Evolutionary conservation across 2,888 invertebrate species (phyloP).

Genomic region (Gymnocheta viridis): DNA sequence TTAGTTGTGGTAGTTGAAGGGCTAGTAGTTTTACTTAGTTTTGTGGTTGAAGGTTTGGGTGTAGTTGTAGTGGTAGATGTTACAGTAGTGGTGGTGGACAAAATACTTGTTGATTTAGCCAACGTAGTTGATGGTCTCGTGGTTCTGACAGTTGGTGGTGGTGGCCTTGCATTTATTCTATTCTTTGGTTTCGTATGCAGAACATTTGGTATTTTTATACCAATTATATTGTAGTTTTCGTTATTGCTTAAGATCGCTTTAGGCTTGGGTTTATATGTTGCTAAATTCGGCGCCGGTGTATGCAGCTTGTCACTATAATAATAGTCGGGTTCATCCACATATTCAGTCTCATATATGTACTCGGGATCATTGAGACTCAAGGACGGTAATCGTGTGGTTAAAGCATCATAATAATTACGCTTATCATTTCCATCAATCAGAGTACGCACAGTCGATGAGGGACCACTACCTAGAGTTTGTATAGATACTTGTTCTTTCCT

Average conservation of each 20-base stretch:
- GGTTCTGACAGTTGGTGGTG: conserved; percentile 83
- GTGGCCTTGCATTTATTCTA: conserved; percentile 66
- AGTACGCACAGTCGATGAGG: conserved; percentile 71
- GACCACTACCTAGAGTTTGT: conserved; percentile 72
- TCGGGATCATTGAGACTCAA: conserved; percentile 62
- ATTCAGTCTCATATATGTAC: conserved; percentile 73
- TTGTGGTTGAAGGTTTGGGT: conserved; percentile 77
- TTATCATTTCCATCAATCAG: conserved; percentile 70
- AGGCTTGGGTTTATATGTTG: conserved; percentile 33
- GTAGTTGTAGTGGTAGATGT: conserved; percentile 83
- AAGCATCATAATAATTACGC: conserved; percentile 74
- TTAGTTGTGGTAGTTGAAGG: conserved; percentile 71
- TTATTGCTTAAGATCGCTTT: conserved; percentile 27
- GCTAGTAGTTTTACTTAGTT: conserved; percentile 62
- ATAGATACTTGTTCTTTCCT: conserved; percentile 76
- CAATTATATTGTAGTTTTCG: conserved; percentile 76
- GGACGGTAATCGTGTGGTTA: conserved; percentile 71
- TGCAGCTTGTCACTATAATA: conserved; percentile 67
- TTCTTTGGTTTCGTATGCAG: conserved; percentile 24
- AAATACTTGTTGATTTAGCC: conserved; percentile 83
- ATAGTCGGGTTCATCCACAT: conserved; percentile 72
- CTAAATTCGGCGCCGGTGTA: conserved; percentile 18
- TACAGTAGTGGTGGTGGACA: conserved; percentile 74
- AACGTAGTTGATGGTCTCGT: conserved; percentile 75
- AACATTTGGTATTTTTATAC: conserved; percentile 57